These are phyloP conservation scores for Pipistrellus pygmaeus DNA, from an alignment of 2,797 vertebrate genomes.

Conservation along the genomic window DNA sequence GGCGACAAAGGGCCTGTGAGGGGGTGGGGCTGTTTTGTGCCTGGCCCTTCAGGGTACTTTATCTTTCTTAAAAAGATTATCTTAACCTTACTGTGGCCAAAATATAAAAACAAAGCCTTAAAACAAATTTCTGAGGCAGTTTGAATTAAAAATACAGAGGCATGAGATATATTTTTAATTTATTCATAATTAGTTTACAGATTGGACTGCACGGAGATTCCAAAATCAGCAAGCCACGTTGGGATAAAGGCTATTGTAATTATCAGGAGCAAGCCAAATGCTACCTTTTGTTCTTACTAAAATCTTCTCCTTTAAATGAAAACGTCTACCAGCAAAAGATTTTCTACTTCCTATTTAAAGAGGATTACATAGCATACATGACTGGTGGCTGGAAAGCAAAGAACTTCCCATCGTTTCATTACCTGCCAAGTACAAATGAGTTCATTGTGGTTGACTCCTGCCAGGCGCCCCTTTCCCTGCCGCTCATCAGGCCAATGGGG, in stretches of 20 bases:
- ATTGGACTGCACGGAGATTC: neutral
- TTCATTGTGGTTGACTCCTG: constrained; percentile 93
- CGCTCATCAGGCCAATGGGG: constrained; percentile 89
- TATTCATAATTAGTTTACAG: constrained; percentile 69
- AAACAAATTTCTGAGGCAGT: constrained; percentile 67
- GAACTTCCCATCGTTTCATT: constrained; percentile 81
- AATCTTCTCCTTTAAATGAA: constrained; percentile 61
- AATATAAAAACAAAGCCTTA: constrained; percentile 66
- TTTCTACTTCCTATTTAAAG: constrained; percentile 73
- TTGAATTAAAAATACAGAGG: constrained; percentile 72
- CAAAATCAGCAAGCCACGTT: constrained; percentile 66
- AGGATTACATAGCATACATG: constrained; percentile 77
- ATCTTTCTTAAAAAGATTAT: constrained; percentile 77
- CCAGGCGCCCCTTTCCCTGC: constrained; percentile 92
- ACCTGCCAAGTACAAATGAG: constrained; percentile 88
- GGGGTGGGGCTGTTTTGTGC: constrained; percentile 49
- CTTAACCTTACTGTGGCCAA: constrained; percentile 69
- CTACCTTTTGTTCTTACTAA: constrained; percentile 72
- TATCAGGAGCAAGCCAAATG: constrained; percentile 66
- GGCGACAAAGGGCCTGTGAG: constrained; percentile 51
- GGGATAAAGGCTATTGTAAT: constrained; percentile 68
- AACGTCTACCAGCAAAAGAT: constrained; percentile 48
- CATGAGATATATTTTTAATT: constrained; percentile 66
- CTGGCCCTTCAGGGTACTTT: constrained; percentile 61
- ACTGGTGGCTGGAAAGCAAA: constrained; percentile 73